phyloP scores from a whole-genome alignment of 2,888 invertebrate species.

The Brenthis daphne region DNA sequence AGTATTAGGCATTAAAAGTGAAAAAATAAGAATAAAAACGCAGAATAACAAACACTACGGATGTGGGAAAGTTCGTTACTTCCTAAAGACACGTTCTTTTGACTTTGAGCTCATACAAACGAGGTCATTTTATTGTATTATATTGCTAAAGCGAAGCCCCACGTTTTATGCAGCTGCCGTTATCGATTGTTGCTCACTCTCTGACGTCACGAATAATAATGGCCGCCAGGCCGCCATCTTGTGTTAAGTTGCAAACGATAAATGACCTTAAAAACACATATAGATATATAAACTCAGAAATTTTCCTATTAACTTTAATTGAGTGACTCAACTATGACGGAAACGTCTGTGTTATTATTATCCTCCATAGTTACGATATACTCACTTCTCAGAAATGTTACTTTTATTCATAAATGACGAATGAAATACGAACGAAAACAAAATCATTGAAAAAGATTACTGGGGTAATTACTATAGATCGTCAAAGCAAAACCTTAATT shows the following conservation, averaged over 20 bases:
- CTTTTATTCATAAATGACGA: background rate
- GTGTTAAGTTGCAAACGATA: conserved; percentile 2
- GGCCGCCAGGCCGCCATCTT: conserved; percentile 36
- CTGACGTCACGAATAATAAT: conserved; percentile 36
- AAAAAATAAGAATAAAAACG: background rate
- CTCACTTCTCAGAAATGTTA: conserved; percentile 14
- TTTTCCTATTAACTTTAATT: background rate
- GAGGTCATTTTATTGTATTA: conserved; percentile 31
- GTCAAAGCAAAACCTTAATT: too few relatives aligned
- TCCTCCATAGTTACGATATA: conserved; percentile 2
- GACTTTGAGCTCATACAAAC: conserved; percentile 32
- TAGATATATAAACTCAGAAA: background rate
- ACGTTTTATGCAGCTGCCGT: conserved; percentile 30
- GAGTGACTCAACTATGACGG: conserved; percentile 21
- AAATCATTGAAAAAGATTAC: too few relatives aligned
- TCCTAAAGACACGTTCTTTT: conserved; percentile 26
- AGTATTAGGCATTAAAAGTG: background rate
- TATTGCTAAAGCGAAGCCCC: conserved; percentile 25
- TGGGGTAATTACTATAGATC: too few relatives aligned
- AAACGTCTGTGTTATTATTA: conserved; percentile 15
- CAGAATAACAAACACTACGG: conserved; percentile 6
- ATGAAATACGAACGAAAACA: conserved; percentile 1
- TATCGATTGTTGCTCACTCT: conserved; percentile 33
- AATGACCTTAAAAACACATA: background rate
- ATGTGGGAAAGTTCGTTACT: conserved; percentile 44